Evolutionary conservation across 2,797 vertebrate species (phyloP).

Genomic region (Tapera naevia): DNA sequence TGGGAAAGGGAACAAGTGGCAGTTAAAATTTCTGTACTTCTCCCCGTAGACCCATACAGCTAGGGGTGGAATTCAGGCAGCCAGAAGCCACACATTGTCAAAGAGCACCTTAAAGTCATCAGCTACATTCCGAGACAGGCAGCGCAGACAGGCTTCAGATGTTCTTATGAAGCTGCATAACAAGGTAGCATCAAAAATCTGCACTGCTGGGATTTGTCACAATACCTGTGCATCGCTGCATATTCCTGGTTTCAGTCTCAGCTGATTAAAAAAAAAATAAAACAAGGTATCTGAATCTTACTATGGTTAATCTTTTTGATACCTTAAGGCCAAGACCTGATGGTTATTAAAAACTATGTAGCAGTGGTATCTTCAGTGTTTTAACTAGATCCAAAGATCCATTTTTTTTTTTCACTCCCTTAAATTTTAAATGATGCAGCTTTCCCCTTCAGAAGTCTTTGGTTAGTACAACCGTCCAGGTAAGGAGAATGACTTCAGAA

Average conservation of each 20-base stretch:
- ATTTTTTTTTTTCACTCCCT: neutral
- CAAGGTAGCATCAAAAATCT: neutral
- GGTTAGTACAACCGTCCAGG: neutral
- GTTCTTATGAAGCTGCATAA: neutral
- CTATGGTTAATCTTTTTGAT: conserved; percentile 43
- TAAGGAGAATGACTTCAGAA: neutral
- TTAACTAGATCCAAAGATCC: neutral
- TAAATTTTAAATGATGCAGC: neutral
- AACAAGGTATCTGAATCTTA: conserved; percentile 49
- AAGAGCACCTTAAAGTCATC: neutral
- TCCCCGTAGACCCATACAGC: neutral
- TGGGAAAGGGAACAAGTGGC: neutral
- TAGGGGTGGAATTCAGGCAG: conserved; percentile 10
- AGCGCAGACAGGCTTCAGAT: neutral
- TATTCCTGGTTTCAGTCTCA: conserved; percentile 42
- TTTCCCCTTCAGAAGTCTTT: neutral
- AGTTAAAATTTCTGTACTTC: neutral
- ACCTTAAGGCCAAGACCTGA: conserved; percentile 13
- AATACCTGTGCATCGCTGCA: neutral
- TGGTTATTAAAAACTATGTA: conserved; percentile 20
- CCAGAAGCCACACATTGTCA: neutral
- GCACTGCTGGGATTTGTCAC: neutral
- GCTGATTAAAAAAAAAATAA: neutral
- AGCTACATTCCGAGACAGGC: neutral
- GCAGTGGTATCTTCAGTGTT: conserved; percentile 20